Conservation (phyloP, 2,888 invertebrate genomes). For the Drosophila setosimentum region DNA sequence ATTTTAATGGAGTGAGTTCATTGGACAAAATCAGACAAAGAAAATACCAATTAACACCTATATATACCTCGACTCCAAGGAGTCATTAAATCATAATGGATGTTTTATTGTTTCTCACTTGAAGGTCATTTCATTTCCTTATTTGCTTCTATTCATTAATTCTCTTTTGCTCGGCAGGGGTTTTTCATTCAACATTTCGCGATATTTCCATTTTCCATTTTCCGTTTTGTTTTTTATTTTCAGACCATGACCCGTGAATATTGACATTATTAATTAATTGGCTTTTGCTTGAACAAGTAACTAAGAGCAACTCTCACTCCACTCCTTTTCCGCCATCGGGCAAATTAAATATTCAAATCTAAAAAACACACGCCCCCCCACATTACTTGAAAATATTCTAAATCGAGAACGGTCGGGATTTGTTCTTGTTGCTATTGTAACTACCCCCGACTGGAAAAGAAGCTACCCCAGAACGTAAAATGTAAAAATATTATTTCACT, state of each 20-base stretch:
- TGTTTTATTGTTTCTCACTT: constrained; percentile 21
- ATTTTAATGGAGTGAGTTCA: not conserved
- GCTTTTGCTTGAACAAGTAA: constrained; percentile 64
- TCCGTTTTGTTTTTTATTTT: constrained; percentile 9
- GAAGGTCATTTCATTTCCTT: constrained; percentile 1
- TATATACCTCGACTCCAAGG: not conserved
- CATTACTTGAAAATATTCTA: constrained; percentile 42
- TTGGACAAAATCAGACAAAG: constrained; percentile 7
- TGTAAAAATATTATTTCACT: constrained; percentile 24
- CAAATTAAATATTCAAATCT: constrained; percentile 76
- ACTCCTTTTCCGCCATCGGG: constrained; percentile 20
- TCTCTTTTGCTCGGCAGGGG: not conserved
- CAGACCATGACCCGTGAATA: constrained; percentile 47
- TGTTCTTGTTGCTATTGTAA: not conserved
- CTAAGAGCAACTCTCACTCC: constrained; percentile 36
- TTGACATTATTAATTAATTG: constrained; percentile 79
- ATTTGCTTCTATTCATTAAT: constrained; percentile 20
- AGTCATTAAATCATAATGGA: constrained; percentile 22
- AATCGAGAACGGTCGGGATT: not conserved
- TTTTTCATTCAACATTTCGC: not conserved
- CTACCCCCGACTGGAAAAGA: constrained; percentile 30
- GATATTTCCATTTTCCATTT: constrained; percentile 1
- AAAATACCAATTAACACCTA: constrained; percentile 24
- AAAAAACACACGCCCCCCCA: constrained; percentile 22
- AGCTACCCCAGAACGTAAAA: constrained; percentile 28